Evolutionary conservation across 1,140 invertebrate species (phyloP).

Genomic region (Papilio glaucus): DNA sequence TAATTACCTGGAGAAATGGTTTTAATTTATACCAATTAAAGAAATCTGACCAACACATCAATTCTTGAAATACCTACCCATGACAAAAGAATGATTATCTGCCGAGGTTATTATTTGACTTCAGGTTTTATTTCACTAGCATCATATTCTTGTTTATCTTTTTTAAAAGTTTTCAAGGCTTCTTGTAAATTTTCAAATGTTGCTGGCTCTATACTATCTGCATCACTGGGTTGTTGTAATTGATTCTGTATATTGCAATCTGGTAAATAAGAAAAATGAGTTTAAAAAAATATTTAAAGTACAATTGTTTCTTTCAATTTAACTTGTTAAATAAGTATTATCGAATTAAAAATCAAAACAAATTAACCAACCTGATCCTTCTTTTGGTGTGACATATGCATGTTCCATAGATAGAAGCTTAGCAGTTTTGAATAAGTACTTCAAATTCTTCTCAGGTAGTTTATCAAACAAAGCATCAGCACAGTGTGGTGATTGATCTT

Average conservation of each 20-base stretch:
- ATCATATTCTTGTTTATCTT: conserved; percentile 45
- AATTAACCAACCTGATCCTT: conserved; percentile 53
- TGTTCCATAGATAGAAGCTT: conserved; percentile 74
- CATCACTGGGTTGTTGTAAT: conserved; percentile 42
- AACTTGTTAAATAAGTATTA: too few species aligned
- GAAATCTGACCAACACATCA: too few species aligned
- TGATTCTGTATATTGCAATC: conserved; percentile 49
- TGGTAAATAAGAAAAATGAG: conserved; percentile 37
- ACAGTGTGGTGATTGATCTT: conserved; percentile 58
- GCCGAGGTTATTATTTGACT: not conserved
- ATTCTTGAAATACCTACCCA: conserved; percentile 8
- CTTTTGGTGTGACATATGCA: conserved; percentile 75
- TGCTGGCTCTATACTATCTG: conserved; percentile 48
- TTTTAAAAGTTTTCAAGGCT: conserved; percentile 63
- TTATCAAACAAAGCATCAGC: conserved; percentile 74
- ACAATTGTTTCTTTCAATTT: too few species aligned
- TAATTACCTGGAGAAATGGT: too few species aligned
- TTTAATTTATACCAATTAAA: too few species aligned
- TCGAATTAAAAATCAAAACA: too few species aligned
- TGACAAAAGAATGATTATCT: not conserved
- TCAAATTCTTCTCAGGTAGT: conserved; percentile 70
- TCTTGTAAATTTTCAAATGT: conserved; percentile 64
- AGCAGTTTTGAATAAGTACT: conserved; percentile 72
- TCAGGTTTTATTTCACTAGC: conserved; percentile 26
- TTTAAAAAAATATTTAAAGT: too few species aligned